Evolutionary conservation across 2,888 invertebrate species (phyloP), one percentile per base, ranked within the genome.

Genomic region (Icerya purchasi): DNA sequence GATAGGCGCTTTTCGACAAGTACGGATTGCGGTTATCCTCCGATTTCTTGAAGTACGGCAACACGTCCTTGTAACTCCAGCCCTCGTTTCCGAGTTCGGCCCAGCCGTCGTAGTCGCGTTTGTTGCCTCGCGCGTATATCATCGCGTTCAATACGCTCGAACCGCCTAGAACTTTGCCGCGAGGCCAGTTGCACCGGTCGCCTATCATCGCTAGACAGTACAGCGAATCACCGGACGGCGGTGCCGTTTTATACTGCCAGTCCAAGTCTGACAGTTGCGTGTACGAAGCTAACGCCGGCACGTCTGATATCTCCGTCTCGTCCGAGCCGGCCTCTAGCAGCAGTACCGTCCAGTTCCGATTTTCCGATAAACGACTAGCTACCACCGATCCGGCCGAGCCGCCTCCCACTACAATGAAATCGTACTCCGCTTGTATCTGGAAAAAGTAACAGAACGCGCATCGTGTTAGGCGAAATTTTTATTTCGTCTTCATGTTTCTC

Each of bases 361-460:
- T 76, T 72, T 88, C 88, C 3, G 86, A 86, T 62, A 89, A 76
- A 22, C 88, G 78, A 64, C 85, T 86, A 57, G 90, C 90, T 56
- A 90, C 78, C 57, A 90, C 90, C 2, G 90, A 86, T 23, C 91
- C 91, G 1, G 90, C 90, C 3, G 89, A 89, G 50, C 91, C 91
- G 19, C 83, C 88, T 53, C 91, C 91, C 61, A 91, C 79, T 68
- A 89, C 78, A 66, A 89, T 79, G 70, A 88, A 93, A 72, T 89
- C 90, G 76, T 88, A 88, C 71, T 84, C 82, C 62, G 80, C 78
- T 67, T 79, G 72, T 65, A 87, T 74, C 87, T 86, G 76, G 1
- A 71, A 62, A 58, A 56, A 57, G 54, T 55, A n/a, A n/a, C n/a
- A n/a, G n/a, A n/a, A n/a, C n/a, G n/a, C n/a, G n/a, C n/a, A n/a